These are phyloP conservation scores for Corbicula japonica DNA, from an alignment of 2,888 invertebrate genomes.

Conservation along the genomic window DNA sequence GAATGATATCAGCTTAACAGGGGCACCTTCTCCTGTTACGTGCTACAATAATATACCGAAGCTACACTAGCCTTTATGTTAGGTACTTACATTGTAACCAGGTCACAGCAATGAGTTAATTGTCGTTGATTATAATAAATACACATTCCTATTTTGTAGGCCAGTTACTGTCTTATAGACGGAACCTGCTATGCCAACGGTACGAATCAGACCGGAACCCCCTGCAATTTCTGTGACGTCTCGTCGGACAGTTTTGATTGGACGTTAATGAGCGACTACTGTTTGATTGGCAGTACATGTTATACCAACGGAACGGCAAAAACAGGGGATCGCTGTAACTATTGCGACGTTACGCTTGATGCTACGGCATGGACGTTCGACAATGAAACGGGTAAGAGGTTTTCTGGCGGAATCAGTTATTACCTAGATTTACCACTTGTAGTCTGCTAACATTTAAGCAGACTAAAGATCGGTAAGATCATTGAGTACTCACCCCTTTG, in stretches of 20 bases:
- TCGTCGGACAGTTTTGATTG: background rate
- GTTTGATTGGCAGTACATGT: background rate
- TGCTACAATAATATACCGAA: too few species aligned
- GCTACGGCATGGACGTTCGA: background rate
- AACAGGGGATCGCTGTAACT: background rate
- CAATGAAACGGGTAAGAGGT: slow-evolving; percentile 12
- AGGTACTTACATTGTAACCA: too few species aligned
- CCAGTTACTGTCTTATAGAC: background rate
- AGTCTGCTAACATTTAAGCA: background rate
- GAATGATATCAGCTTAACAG: too few species aligned
- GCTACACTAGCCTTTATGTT: too few species aligned
- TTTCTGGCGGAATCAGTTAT: background rate
- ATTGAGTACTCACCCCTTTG: background rate
- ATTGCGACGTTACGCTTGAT: background rate
- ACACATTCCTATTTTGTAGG: too few species aligned
- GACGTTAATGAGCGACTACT: background rate
- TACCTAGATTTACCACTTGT: too few species aligned
- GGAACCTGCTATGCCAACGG: background rate
- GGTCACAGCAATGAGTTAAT: too few species aligned
- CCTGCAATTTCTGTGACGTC: background rate
- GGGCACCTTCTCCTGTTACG: too few species aligned
- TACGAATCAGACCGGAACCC: background rate
- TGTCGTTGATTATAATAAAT: too few species aligned
- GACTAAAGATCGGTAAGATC: background rate
- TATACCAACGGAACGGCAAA: slow-evolving; percentile 1